Evolutionary conservation across 2,888 invertebrate genomes (phyloP).

Genomic region (Limnephilus rhombicus): DNA sequence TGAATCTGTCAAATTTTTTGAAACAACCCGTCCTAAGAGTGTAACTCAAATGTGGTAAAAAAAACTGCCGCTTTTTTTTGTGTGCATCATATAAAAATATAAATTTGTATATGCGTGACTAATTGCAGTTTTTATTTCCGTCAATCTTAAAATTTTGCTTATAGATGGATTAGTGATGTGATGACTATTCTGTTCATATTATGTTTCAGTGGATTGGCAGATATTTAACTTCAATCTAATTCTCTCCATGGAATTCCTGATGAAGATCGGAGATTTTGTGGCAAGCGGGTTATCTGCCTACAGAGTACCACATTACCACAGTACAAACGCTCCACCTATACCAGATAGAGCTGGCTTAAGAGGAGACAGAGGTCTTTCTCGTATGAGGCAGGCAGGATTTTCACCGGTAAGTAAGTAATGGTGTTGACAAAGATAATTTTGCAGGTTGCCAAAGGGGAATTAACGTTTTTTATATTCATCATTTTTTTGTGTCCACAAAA

Average conservation of each 20-base stretch:
- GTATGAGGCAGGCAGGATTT: not conserved
- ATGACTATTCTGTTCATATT: not conserved
- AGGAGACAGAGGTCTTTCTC: not conserved
- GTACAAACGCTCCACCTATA: not conserved
- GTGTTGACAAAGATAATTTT: not conserved
- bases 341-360: not conserved
- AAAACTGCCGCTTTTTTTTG: no score
- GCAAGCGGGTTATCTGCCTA: slow-evolving; percentile 72
- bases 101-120: no score
- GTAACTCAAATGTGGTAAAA: no score
- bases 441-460: not conserved
- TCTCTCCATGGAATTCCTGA: slow-evolving; percentile 93
- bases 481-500: not conserved
- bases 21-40: no score
- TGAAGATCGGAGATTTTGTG: slow-evolving; percentile 91
- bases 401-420: not conserved
- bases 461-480: not conserved
- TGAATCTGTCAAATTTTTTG: no score
- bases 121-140: no score
- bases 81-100: no score
- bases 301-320: not conserved
- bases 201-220: slow-evolving; percentile 85
- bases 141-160: no score
- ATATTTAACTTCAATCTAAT: slow-evolving; percentile 95
- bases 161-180: not conserved